A percentile compares a stretch with the other conserved stretches of the same genome.
Evolutionary conservation across 2,797 vertebrate genomes (phyloP).

Genomic region (Ambastaia sidthimunki): DNA sequence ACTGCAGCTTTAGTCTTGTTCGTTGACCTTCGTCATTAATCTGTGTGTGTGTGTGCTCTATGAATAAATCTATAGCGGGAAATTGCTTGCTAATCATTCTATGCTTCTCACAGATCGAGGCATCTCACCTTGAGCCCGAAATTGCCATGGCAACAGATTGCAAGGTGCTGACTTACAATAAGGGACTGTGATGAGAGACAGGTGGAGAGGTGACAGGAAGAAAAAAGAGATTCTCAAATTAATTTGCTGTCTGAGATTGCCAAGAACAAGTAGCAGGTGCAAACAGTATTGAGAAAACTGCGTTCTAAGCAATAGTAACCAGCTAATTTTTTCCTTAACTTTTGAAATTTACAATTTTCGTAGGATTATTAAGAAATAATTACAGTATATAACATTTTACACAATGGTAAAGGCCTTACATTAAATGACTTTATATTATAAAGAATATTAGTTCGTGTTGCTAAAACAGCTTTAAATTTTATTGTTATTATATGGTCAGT

Average conservation of each 20-base stretch:
- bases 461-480: conserved; percentile 1
- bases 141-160: conserved; percentile 90
- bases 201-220: neutral
- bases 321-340: conserved; percentile 29
- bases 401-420: conserved; percentile 25
- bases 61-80: conserved; percentile 42
- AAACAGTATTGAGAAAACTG: conserved; percentile 8
- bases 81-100: conserved; percentile 63
- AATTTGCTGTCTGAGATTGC: conserved; percentile 27
- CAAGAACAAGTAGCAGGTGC: neutral
- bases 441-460: conserved; percentile 3
- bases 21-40: conserved; percentile 40
- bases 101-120: conserved; percentile 87
- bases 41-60: neutral
- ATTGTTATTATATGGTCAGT: conserved; percentile 14
- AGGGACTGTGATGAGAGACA: conserved; percentile 86
- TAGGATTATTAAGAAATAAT: conserved; percentile 34
- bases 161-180: conserved; percentile 94
- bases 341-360: conserved; percentile 41
- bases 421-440: conserved; percentile 10
- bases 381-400: conserved; percentile 22
- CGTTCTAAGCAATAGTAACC: conserved; percentile 48
- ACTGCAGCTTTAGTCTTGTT: conserved; percentile 31
- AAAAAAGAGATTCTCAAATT: conserved; percentile 21
- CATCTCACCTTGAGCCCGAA: conserved; percentile 91